These are phyloP conservation scores for Pseudomyrmex dendroicus DNA, from an alignment of 1,140 invertebrate species.

Conservation along the genomic window DNA sequence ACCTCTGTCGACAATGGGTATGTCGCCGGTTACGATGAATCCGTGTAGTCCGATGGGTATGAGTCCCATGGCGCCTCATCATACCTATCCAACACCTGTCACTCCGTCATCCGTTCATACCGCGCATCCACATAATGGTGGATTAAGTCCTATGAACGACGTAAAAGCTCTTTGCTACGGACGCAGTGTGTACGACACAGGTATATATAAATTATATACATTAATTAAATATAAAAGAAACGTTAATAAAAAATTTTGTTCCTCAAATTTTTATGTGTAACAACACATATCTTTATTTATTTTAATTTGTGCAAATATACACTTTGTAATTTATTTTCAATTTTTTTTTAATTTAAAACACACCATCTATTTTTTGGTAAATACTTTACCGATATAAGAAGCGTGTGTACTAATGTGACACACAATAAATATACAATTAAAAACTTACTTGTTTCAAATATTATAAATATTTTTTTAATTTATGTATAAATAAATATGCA, in stretches of 20 bases:
- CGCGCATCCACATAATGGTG: constrained; percentile 78
- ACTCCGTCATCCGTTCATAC: constrained; percentile 81
- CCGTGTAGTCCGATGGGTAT: constrained; percentile 81
- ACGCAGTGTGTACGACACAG: constrained; percentile 81
- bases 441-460: no score
- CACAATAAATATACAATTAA: no score
- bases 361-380: no score
- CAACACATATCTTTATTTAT: not conserved
- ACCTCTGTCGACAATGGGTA: constrained; percentile 81
- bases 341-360: no score
- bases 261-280: not conserved
- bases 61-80: constrained; percentile 81
- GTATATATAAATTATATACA: constrained; percentile 39
- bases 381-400: no score
- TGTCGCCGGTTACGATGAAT: constrained; percentile 81
- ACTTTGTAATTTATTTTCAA: not conserved
- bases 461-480: no score
- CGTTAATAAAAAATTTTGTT: not conserved
- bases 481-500: no score
- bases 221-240: not conserved
- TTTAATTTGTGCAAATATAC: not conserved
- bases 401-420: no score
- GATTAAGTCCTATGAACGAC: constrained; percentile 81
- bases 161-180: constrained; percentile 81
- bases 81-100: constrained; percentile 81